Conservation (phyloP, 2,888 invertebrate species). For the Ornithoptera priamus region DNA sequence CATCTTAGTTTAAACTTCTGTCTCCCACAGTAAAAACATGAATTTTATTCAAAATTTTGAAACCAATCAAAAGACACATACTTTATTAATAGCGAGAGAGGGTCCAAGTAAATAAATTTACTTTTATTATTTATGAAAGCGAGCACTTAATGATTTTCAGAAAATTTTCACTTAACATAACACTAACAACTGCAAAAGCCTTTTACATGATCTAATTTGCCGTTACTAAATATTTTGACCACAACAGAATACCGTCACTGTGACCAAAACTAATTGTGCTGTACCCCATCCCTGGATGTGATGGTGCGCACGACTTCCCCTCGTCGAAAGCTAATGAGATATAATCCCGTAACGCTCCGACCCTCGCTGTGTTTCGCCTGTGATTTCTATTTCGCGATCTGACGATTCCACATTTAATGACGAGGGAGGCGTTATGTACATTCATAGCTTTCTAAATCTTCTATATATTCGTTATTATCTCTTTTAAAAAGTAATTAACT, state of each 20-base stretch:
- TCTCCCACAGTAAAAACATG: no score
- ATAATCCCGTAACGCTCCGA: constrained; percentile 53
- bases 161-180: no score
- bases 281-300: constrained; percentile 13
- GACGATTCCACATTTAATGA: constrained; percentile 41
- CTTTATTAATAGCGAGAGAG: no score
- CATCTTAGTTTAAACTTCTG: no score
- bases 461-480: not conserved
- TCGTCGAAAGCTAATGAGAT: constrained; percentile 61
- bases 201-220: not conserved
- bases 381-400: constrained; percentile 43
- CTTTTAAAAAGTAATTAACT: no score
- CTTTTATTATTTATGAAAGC: no score
- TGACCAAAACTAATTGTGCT: constrained; percentile 2
- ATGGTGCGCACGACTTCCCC: constrained; percentile 51
- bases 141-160: no score
- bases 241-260: not conserved
- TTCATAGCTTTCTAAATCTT: constrained; percentile 29
- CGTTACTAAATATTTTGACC: not conserved
- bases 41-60: no score
- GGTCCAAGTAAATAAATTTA: no score
- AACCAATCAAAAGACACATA: no score
- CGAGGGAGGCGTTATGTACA: constrained; percentile 35
- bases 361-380: constrained; percentile 30
- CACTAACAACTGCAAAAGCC: no score